Base-by-base conservation (phyloP, 2,113 vertebrate genomes). In the Boulengeromyrus knoepffleri region DNA sequence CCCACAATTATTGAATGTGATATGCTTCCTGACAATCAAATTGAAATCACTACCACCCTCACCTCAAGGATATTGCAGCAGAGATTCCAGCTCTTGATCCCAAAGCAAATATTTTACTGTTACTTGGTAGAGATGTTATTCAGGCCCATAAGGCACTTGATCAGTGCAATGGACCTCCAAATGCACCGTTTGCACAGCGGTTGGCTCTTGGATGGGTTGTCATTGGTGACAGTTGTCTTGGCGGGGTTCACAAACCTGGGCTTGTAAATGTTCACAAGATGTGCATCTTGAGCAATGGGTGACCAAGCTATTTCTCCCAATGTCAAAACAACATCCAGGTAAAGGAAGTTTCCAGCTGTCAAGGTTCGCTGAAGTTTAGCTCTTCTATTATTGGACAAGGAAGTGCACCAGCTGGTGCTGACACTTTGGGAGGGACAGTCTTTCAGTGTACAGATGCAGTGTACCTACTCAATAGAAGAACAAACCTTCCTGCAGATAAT, bases 81-180 rank as follows among this genome's bases (percentile, higher is more conserved):
- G 8, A 88, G 7, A 89, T 91, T 13, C 62, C 89, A 74, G 17
- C 24, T 53, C 24, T 91, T 27, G 50, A 83, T 49, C 8, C 39
- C 1, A 6, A 77, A 7, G 85, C 85, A 12, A n/a, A 88, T 10
- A 91, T 91, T 19, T 85, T 89, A 1, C 83, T 91, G 0, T 50
- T 89, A 9, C 85, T 91, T 12, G 89, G 90, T 12, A 74, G 85
- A 74, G 89, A 88, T 12, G 24, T 88, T 52, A 27, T 66, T 66
- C n/a, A 66, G 58, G 58, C n/a, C 58, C 58, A 66, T 27, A 66
- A 66, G n/a, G 58, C 8, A 66, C 58, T 27, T 66, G 58, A 66
- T 66, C 58, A 10, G 24, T 0, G 7, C 58, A 62, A 27, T 27
- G 24, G 58, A 66, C 58, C 58, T 56, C 21, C 56, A 58, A n/a